Evolutionary conservation across 2,888 invertebrate genomes (phyloP).

Genomic region (Amaurobius ferox): DNA sequence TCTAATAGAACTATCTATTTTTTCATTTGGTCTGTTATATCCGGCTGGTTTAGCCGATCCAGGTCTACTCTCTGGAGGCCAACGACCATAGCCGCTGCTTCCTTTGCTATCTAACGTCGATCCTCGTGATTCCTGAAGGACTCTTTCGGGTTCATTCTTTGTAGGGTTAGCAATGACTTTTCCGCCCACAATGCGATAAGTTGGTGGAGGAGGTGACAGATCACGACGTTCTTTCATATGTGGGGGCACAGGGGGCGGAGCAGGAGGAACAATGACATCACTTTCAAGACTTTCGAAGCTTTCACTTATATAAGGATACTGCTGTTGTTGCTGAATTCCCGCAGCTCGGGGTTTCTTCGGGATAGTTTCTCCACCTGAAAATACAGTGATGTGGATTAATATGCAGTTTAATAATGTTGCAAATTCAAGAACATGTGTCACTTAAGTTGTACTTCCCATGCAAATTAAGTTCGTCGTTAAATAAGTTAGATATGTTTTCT

Average conservation of each 20-base stretch:
- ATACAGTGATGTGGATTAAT: neutral
- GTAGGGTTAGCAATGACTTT: slow-evolving; percentile 48
- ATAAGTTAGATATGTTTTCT: no score
- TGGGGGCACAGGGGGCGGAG: slow-evolving; percentile 73
- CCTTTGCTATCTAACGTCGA: slow-evolving; percentile 13
- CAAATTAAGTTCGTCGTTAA: no score
- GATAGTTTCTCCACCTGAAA: slow-evolving; percentile 53
- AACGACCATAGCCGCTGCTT: neutral
- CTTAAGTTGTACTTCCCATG: neutral
- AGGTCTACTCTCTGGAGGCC: slow-evolving; percentile 19
- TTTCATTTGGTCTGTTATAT: slow-evolving; percentile 3
- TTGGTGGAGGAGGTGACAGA: slow-evolving; percentile 34
- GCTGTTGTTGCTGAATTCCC: slow-evolving; percentile 26
- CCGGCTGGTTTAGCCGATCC: slow-evolving; percentile 9
- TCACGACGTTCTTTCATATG: slow-evolving; percentile 43
- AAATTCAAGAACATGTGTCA: neutral
- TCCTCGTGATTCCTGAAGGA: neutral
- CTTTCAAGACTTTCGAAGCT: slow-evolving; percentile 70
- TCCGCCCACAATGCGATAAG: slow-evolving; percentile 45
- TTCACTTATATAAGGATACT: slow-evolving; percentile 66
- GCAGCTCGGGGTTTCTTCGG: slow-evolving; percentile 23
- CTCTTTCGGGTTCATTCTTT: slow-evolving; percentile 33
- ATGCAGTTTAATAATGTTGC: no score
- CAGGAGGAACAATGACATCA: slow-evolving; percentile 73
- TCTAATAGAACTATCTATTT: neutral